phyloP scores from a whole-genome alignment of 2,797 vertebrate genomes.

The Lacerta bilineata region DNA sequence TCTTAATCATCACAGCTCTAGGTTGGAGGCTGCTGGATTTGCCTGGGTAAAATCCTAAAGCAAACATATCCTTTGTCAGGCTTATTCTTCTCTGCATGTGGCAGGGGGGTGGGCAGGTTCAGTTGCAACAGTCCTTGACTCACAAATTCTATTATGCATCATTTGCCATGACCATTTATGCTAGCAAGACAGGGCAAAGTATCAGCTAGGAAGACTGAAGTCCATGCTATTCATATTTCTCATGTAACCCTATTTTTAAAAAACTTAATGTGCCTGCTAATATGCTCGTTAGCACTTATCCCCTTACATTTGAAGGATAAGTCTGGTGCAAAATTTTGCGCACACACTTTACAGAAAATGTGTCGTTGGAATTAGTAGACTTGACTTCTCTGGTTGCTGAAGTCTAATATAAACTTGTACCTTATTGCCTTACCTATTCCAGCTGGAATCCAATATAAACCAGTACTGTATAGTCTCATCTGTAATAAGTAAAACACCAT shows the following conservation, averaged over 20 bases:
- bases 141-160: conserved; percentile 4
- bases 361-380: conserved; percentile 35
- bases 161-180: background rate
- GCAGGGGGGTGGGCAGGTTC: background rate
- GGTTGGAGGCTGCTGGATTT: conserved; percentile 20
- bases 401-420: too few relatives aligned
- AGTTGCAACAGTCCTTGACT: conserved; percentile 6
- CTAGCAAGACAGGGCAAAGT: background rate
- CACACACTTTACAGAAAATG: conserved; percentile 34
- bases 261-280: conserved; percentile 8
- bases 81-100: background rate
- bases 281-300: conserved; percentile 2
- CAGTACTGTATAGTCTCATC: background rate
- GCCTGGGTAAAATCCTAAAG: conserved; percentile 10
- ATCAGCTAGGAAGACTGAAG: background rate
- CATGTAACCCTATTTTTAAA: background rate
- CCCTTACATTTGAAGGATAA: conserved; percentile 49
- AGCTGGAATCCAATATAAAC: conserved; percentile 42
- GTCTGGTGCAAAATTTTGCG: conserved; percentile 21
- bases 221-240: conserved; percentile 2
- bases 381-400: conserved; percentile 47
- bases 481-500: background rate
- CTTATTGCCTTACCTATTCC: background rate
- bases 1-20: background rate
- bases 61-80: conserved; percentile 13